Evolutionary conservation across 2,888 invertebrate species (phyloP).

Genomic region (Lepidocyrtoides sp.): DNA sequence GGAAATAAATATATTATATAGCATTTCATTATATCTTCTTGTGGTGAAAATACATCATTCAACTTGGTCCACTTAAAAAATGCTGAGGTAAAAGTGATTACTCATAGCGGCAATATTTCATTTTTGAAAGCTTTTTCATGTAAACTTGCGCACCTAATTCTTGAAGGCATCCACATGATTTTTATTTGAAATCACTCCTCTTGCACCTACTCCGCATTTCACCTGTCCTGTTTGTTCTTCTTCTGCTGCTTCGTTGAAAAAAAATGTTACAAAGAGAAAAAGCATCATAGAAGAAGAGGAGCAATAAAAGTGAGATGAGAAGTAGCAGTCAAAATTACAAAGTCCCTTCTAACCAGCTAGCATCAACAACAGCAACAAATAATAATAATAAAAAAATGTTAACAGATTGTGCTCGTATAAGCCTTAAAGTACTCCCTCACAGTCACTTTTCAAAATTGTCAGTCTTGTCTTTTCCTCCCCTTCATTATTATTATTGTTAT

Average conservation of each 20-base stretch:
- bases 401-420: slow-evolving; percentile 70
- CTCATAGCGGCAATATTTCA: slow-evolving; percentile 73
- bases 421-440: slow-evolving; percentile 61
- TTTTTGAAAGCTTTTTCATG: slow-evolving; percentile 74
- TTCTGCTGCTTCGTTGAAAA: background rate
- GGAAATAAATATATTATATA: slow-evolving; percentile 17
- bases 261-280: slow-evolving; percentile 21
- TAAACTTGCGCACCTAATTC: slow-evolving; percentile 62
- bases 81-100: slow-evolving; percentile 68
- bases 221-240: slow-evolving; percentile 71
- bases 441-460: slow-evolving; percentile 69
- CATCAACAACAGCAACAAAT: slow-evolving; percentile 3
- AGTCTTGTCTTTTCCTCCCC: slow-evolving; percentile 63
- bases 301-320: background rate
- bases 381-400: slow-evolving; percentile 57
- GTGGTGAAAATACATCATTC: slow-evolving; percentile 44
- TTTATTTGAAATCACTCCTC: slow-evolving; percentile 72
- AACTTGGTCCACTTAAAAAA: background rate
- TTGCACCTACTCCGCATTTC: slow-evolving; percentile 69
- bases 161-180: slow-evolving; percentile 55
- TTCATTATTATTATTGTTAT: slow-evolving; percentile 60
- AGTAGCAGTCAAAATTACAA: slow-evolving; percentile 65
- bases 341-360: slow-evolving; percentile 33
- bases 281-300: too few species aligned
- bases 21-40: slow-evolving; percentile 10